phyloP scores from a whole-genome alignment of 2,888 invertebrate genomes.

The Pardosa pseudoannulata region DNA sequence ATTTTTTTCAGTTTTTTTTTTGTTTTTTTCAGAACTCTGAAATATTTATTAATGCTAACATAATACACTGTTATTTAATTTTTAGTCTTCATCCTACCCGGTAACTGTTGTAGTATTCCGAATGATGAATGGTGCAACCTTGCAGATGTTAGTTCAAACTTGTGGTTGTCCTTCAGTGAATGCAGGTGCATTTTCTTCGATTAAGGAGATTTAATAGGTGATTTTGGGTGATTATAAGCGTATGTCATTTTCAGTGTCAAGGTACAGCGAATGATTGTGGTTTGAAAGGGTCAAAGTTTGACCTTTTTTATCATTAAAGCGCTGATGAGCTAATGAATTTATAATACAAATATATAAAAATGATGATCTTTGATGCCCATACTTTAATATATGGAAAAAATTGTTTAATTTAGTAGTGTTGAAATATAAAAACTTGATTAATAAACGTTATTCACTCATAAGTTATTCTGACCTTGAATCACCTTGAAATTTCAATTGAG shows the following conservation, averaged over 20 bases:
- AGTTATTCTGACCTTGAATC: too few species aligned
- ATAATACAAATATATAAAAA: too few species aligned
- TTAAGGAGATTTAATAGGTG: not conserved
- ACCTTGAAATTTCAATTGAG: too few species aligned
- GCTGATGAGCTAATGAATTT: too few species aligned
- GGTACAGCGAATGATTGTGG: not conserved
- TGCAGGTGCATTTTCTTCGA: not conserved
- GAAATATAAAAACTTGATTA: too few species aligned
- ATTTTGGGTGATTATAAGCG: conserved; percentile 2
- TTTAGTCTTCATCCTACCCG: not conserved
- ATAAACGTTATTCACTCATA: too few species aligned
- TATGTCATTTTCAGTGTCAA: not conserved
- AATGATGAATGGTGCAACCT: not conserved
- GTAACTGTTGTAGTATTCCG: not conserved
- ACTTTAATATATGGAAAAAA: too few species aligned
- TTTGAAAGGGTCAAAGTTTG: not conserved
- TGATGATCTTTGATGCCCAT: too few species aligned
- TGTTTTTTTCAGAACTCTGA: not conserved
- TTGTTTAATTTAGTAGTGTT: too few species aligned
- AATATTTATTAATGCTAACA: not conserved
- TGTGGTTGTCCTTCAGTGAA: not conserved
- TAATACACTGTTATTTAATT: not conserved
- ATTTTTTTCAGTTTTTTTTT: not conserved
- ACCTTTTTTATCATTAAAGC: too few species aligned
- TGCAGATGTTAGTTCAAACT: not conserved